A percentile compares a stretch with the other conserved stretches of the same genome.
These are phyloP conservation scores for Dynastes tityus DNA, from an alignment of 2,888 invertebrate genomes.

Conservation along the genomic window DNA sequence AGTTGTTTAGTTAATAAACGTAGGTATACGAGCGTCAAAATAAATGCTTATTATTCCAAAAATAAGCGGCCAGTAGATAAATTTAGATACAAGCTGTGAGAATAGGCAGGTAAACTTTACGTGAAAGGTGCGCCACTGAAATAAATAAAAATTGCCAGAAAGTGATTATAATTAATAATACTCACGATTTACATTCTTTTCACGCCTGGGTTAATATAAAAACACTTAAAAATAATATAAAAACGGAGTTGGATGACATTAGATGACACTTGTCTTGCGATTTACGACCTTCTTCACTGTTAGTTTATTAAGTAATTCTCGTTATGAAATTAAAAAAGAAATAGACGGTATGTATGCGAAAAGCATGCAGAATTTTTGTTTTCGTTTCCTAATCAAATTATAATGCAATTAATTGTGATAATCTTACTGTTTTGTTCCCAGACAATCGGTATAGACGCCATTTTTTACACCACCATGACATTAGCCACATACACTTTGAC, in stretches of 20 bases:
- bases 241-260: slow-evolving; percentile 51
- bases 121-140: slow-evolving; percentile 28
- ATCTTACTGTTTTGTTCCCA: slow-evolving; percentile 68
- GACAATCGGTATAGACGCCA: slow-evolving; percentile 69
- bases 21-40: slow-evolving; percentile 36
- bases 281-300: slow-evolving; percentile 1
- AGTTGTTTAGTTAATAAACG: slow-evolving; percentile 27
- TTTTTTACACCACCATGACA: slow-evolving; percentile 62
- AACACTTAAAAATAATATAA: slow-evolving; percentile 45
- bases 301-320: slow-evolving; percentile 1
- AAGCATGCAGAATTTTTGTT: slow-evolving; percentile 35
- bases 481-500: slow-evolving; percentile 49
- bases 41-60: slow-evolving; percentile 45
- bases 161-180: slow-evolving; percentile 16
- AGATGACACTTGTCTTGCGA: slow-evolving; percentile 20
- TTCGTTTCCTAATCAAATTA: slow-evolving; percentile 25
- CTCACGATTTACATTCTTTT: slow-evolving; percentile 34
- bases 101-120: slow-evolving; percentile 29
- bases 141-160: neutral
- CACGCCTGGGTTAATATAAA: slow-evolving; percentile 26
- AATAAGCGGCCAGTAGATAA: slow-evolving; percentile 43
- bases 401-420: slow-evolving; percentile 54
- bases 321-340: slow-evolving; percentile 13
- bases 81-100: slow-evolving; percentile 31
- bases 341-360: neutral